Base-by-base conservation (phyloP, 2,888 invertebrate genomes). In the Scelioninae gen. 1 region DNA sequence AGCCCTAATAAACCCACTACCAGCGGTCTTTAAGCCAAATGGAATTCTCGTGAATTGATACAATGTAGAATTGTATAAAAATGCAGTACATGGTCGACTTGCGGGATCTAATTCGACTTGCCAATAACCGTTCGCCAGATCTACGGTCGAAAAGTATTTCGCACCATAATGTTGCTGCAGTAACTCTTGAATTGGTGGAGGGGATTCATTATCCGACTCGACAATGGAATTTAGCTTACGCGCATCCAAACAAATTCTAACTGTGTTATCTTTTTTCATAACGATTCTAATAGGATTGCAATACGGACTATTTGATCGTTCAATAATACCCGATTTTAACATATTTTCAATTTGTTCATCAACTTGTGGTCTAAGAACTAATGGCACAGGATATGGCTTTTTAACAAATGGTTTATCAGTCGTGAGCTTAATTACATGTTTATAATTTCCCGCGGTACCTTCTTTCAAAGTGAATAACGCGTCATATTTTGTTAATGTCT, bases 91-190 rank as follows among this genome's bases (percentile, higher is more conserved):
- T 6, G 43, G 43, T 43, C 43, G 43, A 43, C 43, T 43, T n/a
- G 5, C 6, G 5, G n/a, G 11, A 11, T 31, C 8, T 31, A 53
- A n/a, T 31, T 53, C 53, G 6, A 53, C 31, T 16, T 53, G 53
- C 53, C 53, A 53, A 11, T 53, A 53, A 31, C 53, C 53, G n/a
- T 53, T 53, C 11, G 16, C 16, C 11, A 53, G 15, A 53, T 53
- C 53, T 5, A n/a, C 11, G 3, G 53, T 31, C 4, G 53, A 53
- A 6, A 53, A 31, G n/a, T 11, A 53, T 53, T 53, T 16, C 6
- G 6, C n/a, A 9, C 11, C 31, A 53, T 6, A 10, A 31, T 31
- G 8, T n/a, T n/a, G 53, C 11, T 53, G 31, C 7, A 53, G 9
- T 3, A 53, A 11, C n/a, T 53, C 53, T 9, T n/a, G 13, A 53